phyloP scores from a whole-genome alignment of 2,888 invertebrate species.

The Epinotia ramella region DNA sequence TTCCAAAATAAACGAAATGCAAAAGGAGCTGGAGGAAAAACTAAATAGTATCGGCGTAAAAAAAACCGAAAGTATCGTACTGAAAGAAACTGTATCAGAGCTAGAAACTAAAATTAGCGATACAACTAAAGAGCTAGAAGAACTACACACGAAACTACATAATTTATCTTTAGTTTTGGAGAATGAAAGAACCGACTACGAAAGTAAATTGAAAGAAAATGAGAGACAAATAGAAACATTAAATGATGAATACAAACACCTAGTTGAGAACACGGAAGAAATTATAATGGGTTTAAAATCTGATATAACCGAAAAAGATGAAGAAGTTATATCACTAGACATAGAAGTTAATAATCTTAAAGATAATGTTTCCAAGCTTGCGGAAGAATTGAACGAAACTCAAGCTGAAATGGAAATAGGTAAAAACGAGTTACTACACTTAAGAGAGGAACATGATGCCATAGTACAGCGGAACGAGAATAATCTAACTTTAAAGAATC shows the following conservation, averaged over 20 bases:
- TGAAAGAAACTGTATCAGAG: conserved; percentile 54
- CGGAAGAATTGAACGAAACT: conserved; percentile 69
- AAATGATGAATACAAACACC: conserved; percentile 40
- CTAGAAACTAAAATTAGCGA: conserved; percentile 54
- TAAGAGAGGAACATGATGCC: conserved; percentile 67
- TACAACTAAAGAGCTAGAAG: conserved; percentile 56
- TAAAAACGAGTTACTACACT: conserved; percentile 65
- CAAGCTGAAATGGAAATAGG: conserved; percentile 73
- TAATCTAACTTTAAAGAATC: conserved; percentile 65
- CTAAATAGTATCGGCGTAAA: conserved; percentile 54
- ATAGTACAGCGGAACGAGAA: conserved; percentile 60
- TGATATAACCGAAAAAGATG: conserved; percentile 68
- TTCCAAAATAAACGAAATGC: conserved; percentile 55
- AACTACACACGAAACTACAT: conserved; percentile 53
- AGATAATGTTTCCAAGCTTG: conserved; percentile 61
- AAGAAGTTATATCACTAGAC: conserved; percentile 68
- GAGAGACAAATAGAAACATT: conserved; percentile 47
- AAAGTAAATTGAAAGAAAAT: conserved; percentile 60
- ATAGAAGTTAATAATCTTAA: conserved; percentile 69
- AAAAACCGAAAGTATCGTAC: conserved; percentile 53
- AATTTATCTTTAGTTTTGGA: conserved; percentile 55
- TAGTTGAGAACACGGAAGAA: conserved; percentile 55
- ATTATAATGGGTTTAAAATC: conserved; percentile 65
- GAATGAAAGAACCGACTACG: conserved; percentile 71
- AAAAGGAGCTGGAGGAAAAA: conserved; percentile 55